Evolutionary conservation across 2,797 vertebrate species (phyloP), one percentile per base, ranked within the genome.

Genomic region (Dicrostonyx torquatus): DNA sequence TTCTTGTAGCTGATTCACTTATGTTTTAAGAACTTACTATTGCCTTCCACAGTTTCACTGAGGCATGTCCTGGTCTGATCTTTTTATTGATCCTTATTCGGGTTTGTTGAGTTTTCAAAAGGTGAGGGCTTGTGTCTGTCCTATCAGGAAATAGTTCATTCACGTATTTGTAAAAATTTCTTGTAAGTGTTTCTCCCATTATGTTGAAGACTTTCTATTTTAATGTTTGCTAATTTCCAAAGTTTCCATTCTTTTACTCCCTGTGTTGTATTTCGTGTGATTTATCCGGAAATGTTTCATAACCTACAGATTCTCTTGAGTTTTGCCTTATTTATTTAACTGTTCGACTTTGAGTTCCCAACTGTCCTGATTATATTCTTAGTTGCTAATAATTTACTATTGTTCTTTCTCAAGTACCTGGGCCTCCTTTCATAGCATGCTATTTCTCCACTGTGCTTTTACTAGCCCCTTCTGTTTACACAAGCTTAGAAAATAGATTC

Each of bases 141-240:
- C 58, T 13, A 89, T 62, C 17, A 86, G 22, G 22, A 89, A 86
- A 83, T 24, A 66, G 50, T n/a, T 91, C 40, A 83, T 15, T 14
- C 37, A 45, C 72, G 18, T 62, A 60, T 86, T 48, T 93, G 58
- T 37, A 91, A 93, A 50, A 68, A 73, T 91, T 88, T 96, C 60
- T 86, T 89, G 34, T 86, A 76, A 1, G 64, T 78, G 64, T 92
- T 90, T 93, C 55, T 91, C 66, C 58, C 24, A 37, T 93, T 89
- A n/a, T n/a, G 3, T 66, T 91, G 64, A 7, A 87, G 62, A 87
- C 24, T 83, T 12, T 83, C 34, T 80, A 68, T 80, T 94, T 92
- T 79, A 15, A n/a, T 88, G 5, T 76, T 26, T 88, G 45, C 58
- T 91, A 77, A 72, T 55, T 90, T 94, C 48, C 34, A 60, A 50